Evolutionary conservation across 2,113 vertebrate species (phyloP).

Genomic region (Eptatretus burgeri): DNA sequence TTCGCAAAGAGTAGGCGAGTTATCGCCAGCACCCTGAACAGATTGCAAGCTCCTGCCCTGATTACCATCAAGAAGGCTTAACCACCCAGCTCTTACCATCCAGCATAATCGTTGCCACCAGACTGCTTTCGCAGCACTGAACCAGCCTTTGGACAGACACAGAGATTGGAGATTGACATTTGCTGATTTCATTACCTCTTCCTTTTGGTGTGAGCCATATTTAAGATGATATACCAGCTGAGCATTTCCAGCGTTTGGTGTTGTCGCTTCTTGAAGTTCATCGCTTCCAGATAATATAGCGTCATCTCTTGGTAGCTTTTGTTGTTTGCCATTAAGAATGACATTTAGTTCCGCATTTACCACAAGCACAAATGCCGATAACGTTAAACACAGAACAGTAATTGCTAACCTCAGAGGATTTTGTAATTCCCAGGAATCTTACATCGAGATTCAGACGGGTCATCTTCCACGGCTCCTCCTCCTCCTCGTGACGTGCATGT

Average conservation of each 20-base stretch:
- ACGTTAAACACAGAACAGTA: not conserved
- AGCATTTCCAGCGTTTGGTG: not conserved
- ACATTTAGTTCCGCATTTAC: not conserved
- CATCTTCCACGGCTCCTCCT: conserved; percentile 74
- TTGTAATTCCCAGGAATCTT: conserved; percentile 39
- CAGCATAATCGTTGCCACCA: no score
- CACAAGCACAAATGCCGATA: not conserved
- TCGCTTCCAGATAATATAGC: not conserved
- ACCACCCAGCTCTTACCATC: no score
- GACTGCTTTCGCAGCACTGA: no score
- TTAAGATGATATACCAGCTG: not conserved
- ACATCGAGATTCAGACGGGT: conserved; percentile 96
- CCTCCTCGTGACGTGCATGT: conserved; percentile 69
- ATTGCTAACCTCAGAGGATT: not conserved
- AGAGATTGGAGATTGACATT: no score
- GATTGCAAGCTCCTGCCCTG: no score
- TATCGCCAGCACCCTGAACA: no score
- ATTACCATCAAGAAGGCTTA: no score
- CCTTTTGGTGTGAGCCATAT: no score
- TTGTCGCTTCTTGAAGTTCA: not conserved
- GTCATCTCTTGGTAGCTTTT: not conserved
- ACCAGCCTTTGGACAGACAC: no score
- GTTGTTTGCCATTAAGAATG: not conserved
- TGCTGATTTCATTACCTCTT: no score
- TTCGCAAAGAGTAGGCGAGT: no score